These are phyloP conservation scores for Tricholaema leucomelas DNA, from an alignment of 2,113 vertebrate species.

Conservation along the genomic window DNA sequence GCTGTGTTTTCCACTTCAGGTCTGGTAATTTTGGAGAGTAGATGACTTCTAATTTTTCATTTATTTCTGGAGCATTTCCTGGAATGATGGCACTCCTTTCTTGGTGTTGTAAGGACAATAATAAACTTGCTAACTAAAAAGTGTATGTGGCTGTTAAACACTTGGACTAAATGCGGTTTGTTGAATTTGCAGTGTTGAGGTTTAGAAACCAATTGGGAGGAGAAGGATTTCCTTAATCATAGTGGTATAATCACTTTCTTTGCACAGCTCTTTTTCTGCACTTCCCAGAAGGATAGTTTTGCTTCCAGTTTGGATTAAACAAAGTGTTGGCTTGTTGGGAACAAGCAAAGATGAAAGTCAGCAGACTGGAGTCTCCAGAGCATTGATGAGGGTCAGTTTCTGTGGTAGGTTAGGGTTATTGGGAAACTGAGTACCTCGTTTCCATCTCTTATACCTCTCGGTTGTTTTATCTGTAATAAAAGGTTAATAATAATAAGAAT, in stretches of 20 bases:
- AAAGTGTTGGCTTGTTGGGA: too few species aligned
- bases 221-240: constrained; percentile 26
- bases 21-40: not conserved
- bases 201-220: not conserved
- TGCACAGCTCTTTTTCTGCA: not conserved
- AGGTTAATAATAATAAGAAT: not conserved
- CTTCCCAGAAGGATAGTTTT: not conserved
- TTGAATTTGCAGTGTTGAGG: not conserved
- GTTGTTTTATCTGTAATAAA: not conserved
- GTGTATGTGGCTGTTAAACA: not conserved
- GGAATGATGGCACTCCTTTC: not conserved
- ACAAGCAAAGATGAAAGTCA: too few species aligned
- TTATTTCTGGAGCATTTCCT: not conserved
- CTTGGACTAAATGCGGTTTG: not conserved
- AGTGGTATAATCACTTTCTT: not conserved
- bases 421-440: not conserved
- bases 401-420: not conserved
- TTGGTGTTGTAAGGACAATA: not conserved
- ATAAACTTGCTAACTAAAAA: not conserved
- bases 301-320: not conserved
- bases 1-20: not conserved
- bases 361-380: not conserved
- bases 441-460: accelerated
- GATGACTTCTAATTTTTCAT: not conserved
- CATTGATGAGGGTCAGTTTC: accelerated